phyloP scores from a whole-genome alignment of 1,140 invertebrate species.

The Argopecten irradians region DNA sequence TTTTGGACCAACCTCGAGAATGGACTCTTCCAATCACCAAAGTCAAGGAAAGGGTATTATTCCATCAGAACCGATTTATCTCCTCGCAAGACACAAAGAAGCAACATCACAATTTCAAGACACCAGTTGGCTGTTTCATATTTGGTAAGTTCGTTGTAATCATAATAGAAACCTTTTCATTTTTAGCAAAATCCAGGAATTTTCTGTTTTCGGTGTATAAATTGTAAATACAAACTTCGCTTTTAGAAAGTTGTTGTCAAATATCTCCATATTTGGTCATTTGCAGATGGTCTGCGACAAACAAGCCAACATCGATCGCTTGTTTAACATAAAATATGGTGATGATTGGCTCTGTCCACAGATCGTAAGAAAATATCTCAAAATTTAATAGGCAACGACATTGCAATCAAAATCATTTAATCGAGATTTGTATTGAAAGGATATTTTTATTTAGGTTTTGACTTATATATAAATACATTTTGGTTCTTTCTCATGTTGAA shows the following conservation, averaged over 20 bases:
- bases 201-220: not conserved
- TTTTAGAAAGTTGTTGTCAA: too few species aligned
- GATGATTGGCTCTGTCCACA: not conserved
- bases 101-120: not conserved
- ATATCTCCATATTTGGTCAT: too few species aligned
- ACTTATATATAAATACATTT: not conserved
- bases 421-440: not conserved
- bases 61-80: not conserved
- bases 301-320: not conserved
- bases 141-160: not conserved
- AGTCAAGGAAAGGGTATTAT: not conserved
- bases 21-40: not conserved
- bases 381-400: not conserved
- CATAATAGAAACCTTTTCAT: not conserved
- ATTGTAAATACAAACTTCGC: too few species aligned
- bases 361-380: not conserved
- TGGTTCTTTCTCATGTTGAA: not conserved
- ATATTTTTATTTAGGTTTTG: not conserved
- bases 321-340: not conserved
- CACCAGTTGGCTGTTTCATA: too few species aligned
- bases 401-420: not conserved
- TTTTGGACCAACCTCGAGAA: not conserved
- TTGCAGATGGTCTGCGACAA: not conserved
- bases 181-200: not conserved
- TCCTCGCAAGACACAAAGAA: not conserved